phyloP scores from a whole-genome alignment of 2,797 vertebrate species.

The Eupleurogrammus muticus region DNA sequence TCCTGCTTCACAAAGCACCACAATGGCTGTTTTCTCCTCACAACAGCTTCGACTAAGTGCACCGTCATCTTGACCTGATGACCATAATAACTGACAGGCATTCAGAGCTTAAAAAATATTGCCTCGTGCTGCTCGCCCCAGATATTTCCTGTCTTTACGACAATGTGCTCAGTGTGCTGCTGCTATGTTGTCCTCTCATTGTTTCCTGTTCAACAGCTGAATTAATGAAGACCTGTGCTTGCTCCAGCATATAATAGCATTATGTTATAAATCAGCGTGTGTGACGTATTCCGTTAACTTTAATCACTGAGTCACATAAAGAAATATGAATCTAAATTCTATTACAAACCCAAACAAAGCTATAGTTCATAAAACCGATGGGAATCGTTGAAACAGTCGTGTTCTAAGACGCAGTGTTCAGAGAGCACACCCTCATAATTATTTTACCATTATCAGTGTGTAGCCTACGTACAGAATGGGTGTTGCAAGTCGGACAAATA shows the following conservation, averaged over 20 bases:
- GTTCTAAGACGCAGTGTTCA: conserved; percentile 38
- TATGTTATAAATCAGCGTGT: neutral
- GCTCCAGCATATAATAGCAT: neutral
- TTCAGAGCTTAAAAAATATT: conserved; percentile 17
- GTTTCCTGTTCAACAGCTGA: conserved; percentile 19
- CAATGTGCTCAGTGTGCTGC: conserved; percentile 6
- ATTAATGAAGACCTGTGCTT: neutral
- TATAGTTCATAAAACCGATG: conserved; percentile 20
- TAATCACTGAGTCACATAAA: conserved; percentile 1
- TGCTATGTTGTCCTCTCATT: neutral
- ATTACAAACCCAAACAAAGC: conserved; percentile 25
- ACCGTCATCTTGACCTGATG: conserved; percentile 51
- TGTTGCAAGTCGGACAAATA: conserved; percentile 49
- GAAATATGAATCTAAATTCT: conserved; percentile 10
- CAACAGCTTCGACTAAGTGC: conserved; percentile 57
- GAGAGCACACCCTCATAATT: conserved; percentile 49
- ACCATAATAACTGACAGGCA: conserved; percentile 36
- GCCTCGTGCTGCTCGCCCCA: conserved; percentile 8
- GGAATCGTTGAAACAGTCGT: conserved; percentile 48
- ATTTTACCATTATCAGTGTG: conserved; percentile 45
- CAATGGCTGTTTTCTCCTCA: conserved; percentile 39
- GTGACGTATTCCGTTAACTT: neutral
- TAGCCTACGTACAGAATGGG: conserved; percentile 35
- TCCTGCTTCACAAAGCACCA: conserved; percentile 28
- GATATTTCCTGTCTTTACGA: conserved; percentile 27